phyloP scores from a whole-genome alignment of 2,113 vertebrate genomes.

The Anhinga rufa region DNA sequence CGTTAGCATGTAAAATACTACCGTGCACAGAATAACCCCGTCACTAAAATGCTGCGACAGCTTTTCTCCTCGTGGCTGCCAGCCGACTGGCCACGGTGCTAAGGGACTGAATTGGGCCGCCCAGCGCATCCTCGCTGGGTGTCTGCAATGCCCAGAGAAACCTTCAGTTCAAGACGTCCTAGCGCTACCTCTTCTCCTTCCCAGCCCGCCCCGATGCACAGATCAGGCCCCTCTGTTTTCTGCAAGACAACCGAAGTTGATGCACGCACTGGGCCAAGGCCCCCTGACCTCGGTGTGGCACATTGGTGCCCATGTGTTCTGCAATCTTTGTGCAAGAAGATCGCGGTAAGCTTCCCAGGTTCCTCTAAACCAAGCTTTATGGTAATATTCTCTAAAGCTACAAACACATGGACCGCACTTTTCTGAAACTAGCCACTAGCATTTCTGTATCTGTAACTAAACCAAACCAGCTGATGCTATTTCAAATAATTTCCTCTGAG shows the following conservation, averaged over 20 bases:
- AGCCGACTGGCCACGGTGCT: fast-evolving
- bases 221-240: background rate
- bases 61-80: background rate
- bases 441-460: background rate
- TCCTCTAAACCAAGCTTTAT: background rate
- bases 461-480: background rate
- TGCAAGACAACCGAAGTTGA: background rate
- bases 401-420: background rate
- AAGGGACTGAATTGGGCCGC: background rate
- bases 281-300: background rate
- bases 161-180: too few relatives aligned
- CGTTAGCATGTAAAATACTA: too few relatives aligned
- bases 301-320: fast-evolving
- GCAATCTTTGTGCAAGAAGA: background rate
- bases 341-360: fast-evolving
- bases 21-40: too few relatives aligned
- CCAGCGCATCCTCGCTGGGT: too few relatives aligned
- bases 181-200: background rate
- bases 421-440: background rate
- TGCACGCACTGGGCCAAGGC: too few relatives aligned
- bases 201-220: fast-evolving
- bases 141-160: background rate
- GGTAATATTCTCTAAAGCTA: background rate
- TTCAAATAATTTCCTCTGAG: background rate
- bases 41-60: background rate